Conservation (phyloP, 2,113 vertebrate genomes). For the Bubalus kerabau region DNA sequence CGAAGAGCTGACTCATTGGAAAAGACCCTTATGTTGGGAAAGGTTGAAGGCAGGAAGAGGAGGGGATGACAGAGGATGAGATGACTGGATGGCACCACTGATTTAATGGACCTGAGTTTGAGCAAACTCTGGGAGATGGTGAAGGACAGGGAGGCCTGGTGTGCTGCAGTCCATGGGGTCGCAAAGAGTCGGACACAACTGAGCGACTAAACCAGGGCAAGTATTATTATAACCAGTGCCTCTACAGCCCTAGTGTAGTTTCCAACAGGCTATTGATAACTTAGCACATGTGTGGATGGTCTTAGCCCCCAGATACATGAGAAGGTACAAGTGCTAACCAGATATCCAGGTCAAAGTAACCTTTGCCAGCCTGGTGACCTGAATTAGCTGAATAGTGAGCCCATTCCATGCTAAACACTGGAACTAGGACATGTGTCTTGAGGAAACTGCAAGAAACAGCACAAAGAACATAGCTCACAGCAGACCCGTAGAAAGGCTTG, state of each 20-base stretch:
- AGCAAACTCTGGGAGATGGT: not conserved
- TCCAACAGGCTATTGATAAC: not conserved
- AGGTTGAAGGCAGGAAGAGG: not conserved
- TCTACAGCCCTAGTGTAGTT: not conserved
- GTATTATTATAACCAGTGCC: not conserved
- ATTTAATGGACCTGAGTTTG: not conserved
- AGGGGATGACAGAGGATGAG: not conserved
- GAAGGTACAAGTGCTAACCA: not conserved
- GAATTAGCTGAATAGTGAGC: not conserved
- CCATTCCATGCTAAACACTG: not conserved
- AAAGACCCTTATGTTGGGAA: not conserved
- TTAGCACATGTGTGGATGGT: not conserved
- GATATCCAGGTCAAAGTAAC: not conserved
- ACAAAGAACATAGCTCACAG: not conserved
- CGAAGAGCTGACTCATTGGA: not conserved
- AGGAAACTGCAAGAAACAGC: not conserved
- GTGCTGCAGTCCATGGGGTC: not conserved
- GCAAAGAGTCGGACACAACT: not conserved
- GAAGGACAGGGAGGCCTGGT: not conserved
- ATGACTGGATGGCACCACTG: not conserved
- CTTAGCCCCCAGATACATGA: not conserved
- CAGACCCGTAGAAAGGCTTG: not conserved
- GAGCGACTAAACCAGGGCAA: not conserved
- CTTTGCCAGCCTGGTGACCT: not conserved
- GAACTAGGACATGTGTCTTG: not conserved